These are phyloP conservation scores for Acleris cristana DNA, from an alignment of 2,888 invertebrate genomes.

Conservation along the genomic window DNA sequence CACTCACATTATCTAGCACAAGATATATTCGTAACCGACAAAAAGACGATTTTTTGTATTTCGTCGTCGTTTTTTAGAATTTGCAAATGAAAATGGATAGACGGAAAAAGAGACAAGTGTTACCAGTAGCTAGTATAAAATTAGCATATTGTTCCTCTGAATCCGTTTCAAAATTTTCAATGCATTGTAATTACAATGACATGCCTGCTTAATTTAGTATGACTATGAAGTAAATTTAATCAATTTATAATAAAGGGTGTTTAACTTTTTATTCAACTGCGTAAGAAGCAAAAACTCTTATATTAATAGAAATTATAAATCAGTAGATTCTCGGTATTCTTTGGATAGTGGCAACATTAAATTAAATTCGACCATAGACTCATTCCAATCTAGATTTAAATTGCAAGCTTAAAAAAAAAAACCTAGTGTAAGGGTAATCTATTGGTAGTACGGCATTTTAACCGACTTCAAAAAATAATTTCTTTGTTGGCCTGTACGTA, in stretches of 20 bases:
- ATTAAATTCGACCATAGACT: constrained; percentile 2
- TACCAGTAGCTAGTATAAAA: constrained; percentile 46
- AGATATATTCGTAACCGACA: constrained; percentile 64
- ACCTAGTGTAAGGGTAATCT: neutral
- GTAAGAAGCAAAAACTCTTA: too few relatives aligned
- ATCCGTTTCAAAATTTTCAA: neutral
- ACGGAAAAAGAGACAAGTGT: constrained; percentile 57
- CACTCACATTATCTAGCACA: constrained; percentile 70
- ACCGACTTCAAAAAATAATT: too few relatives aligned
- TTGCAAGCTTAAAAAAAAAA: constrained; percentile 1
- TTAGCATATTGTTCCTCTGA: neutral
- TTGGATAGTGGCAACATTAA: neutral
- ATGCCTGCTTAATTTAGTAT: too few relatives aligned
- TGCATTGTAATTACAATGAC: too few relatives aligned
- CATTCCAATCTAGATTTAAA: neutral
- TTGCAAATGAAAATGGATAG: constrained; percentile 79
- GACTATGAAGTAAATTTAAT: too few relatives aligned
- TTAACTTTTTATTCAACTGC: too few relatives aligned
- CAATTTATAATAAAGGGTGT: too few relatives aligned
- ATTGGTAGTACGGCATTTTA: neutral
- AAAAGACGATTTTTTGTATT: constrained; percentile 65
- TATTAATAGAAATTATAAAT: too few relatives aligned
- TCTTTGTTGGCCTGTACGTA: too few relatives aligned
- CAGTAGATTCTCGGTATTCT: neutral
- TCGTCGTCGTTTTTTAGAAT: constrained; percentile 77